Evolutionary conservation across 2,797 vertebrate species (phyloP), one percentile per base, ranked within the genome.

Genomic region (Parauchenoglanis ngamensis): DNA sequence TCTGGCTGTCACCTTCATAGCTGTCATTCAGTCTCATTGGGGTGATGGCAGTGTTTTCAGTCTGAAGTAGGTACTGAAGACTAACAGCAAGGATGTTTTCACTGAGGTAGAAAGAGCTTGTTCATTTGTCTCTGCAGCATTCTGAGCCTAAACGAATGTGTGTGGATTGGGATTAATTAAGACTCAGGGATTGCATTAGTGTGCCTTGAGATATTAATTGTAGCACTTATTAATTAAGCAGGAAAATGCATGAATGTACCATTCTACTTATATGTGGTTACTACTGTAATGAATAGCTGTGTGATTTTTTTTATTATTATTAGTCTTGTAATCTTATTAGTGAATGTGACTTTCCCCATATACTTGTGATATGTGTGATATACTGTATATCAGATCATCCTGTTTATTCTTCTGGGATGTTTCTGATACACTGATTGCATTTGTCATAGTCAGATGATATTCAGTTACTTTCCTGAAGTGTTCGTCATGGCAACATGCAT

Each of bases 11-110:
- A 77, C 83, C 82, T 90, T 90, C 49, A 89, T 83, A 83, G 83
- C 87, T 90, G 90, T 86, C 86, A 87, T 77, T 86, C 79, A 67
- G 63, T 88, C 72, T 59, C 65, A 84, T 87, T 46, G 63, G 63
- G 68, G 81, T 54, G 17, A 68, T 49, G 61, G 67, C 52, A 84
- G 73, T 46, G 73, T 87, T 84, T 57, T 86, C 80, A 84, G 7
- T 12, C 21, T 61, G 35, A 81, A 81, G 12, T 81, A 40, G 61
- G 57, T 46, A 46, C 23, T n/a, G 23, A 63, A 81, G 40, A 46
- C 59, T 81, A 63, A 46, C 40, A 28, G 28, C 35, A 4, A 63
- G 59, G 79, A 63, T 1, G 7, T 61, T 81, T 56, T 80, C 25
- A 59, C 77, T 31, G 40, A 63, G 79, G 63, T 63, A 46, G 3